Evolutionary conservation across 2,888 invertebrate genomes (phyloP), one percentile per base, ranked within the genome.

Genomic region (Macrophya alboannulata): DNA sequence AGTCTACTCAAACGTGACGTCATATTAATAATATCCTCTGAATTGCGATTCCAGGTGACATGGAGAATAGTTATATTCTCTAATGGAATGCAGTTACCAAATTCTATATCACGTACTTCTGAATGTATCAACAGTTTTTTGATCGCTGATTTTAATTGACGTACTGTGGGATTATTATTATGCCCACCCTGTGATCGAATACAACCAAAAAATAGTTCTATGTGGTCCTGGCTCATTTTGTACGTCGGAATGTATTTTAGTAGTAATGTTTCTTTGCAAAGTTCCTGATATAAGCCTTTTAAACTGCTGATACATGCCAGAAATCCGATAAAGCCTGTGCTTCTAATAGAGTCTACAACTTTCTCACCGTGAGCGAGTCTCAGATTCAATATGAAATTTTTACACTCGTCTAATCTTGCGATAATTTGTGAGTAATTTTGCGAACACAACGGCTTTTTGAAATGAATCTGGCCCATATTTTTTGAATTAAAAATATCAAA

Each of bases 401-500:
- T 43, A 51, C 81, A 76, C 25, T 74, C 62, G 8, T 81, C 74
- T 4, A 85, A 9, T 68, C 45, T 85, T 59, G 1, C 15, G 15
- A 31, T 43, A 8, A 85, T 77, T 55, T 76, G 71, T 10, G 25
- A 25, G n/a, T 72, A 74, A 86, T 87, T 86, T 51, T 65, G 31
- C 12, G 68, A 43, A 82, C 68, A 43, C 4, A 86, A 51, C 2
- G 84, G 59, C n/a, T 85, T 74, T 65, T 86, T 86, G 21, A 84
- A 87, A 37, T 51, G 31, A 12, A 25, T 40, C 43, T 81, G 79
- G 12, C n/a, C 62, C 55, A 68, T 37, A 59, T 84, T 87, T 43
- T 82, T 86, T 2, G 87, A 87, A 86, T 90, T 89, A 9, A 89
- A 86, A 40, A 90, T 85, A 86, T 90, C 89, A 85, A 90, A 90